Base-by-base conservation (phyloP, 2,888 invertebrate genomes). In the Phortica okadai region DNA sequence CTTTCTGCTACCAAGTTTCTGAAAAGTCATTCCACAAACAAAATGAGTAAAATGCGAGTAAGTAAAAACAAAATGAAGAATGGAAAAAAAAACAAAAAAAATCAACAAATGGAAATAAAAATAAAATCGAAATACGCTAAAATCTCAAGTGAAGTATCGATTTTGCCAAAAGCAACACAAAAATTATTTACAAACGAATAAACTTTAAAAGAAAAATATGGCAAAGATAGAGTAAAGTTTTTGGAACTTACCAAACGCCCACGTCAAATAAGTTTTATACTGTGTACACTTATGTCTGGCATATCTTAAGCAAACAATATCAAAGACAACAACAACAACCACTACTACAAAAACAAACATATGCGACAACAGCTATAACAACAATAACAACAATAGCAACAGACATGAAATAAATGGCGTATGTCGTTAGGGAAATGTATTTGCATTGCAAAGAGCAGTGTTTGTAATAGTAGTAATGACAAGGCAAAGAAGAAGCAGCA, bases 121-220 rank as follows among this genome's bases (percentile, higher is more conserved):
- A 62, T 11, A 62, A 21, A 62, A 62, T 21, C 33, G 14, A 66
- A 66, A 77, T 83, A 87, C 85, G 84, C 86, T 85, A 85, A 86
- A 88, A 85, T 87, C 84, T 85, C 87, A 82, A 82, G 80, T 80
- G 80, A 85, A 85, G 86, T 88, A 85, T 85, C 87, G 85, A 85
- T 85, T 85, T 87, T 83, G 85, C 85, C 84, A 72, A 62, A 59
- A 82, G 85, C 85, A 72, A 72, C 33, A 21, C 41, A 80, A 80
- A 82, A 84, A 85, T 85, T 85, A 85, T 83, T 88, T 82, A 88
- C 85, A 88, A 88, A 81, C 84, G 87, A 84, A 81, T 87, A 80
- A 85, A 85, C 85, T 85, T 85, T 79, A 66, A 69, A 82, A 85
- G 82, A 77, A 79, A 70, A 66, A 66, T 58, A 82, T 89, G 42